Base-by-base conservation (phyloP, 2,797 vertebrate species). In the Sarcoramphus papa region DNA sequence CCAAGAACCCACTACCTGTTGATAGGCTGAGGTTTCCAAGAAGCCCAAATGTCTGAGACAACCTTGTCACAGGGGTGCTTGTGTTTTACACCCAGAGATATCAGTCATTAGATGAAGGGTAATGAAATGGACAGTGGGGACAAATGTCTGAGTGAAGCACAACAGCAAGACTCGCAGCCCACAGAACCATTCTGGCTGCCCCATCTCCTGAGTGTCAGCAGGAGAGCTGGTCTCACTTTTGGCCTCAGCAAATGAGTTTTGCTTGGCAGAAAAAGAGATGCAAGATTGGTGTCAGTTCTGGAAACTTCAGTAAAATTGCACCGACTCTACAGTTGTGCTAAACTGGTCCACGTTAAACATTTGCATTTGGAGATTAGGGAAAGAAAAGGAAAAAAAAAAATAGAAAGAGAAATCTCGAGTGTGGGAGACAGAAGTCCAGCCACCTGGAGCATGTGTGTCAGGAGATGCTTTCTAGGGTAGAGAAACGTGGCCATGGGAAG, bases 101-200 rank as follows among this genome's bases (percentile, higher is more conserved):
- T 48, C 62, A 78, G n/a, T 59, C 50, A 33, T 57, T 41, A 51
- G 67, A 43, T 1, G 12, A 70, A 45, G 3, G 7, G 16, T 48
- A 62, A 50, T 8, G 43, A 81, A 72, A 75, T 5, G 3, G 41
- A 57, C 17, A 75, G 9, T 3, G 19, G 7, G 25, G 6, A 48
- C 10, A 51, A 40, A 28, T 13, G 15, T 54, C 35, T 48, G 40
- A 60, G n/a, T 33, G n/a, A 85, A 68, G 28, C 3, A 54, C 24
- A 60, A 18, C 0, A 3, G 20, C 35, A 88, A 27, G 25, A 75
- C 14, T 62, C 0, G 0, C 18, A 70, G 45, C 16, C 19, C 20
- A 43, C 23, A 48, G 47, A 82, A 47, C 17, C 4, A 2, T 56
- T 40, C 33, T 62, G 59, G 14, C 54, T 78, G 19, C 7, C 14